Base-by-base conservation (phyloP, 2,797 vertebrate species). In the Acanthurus lineatus region DNA sequence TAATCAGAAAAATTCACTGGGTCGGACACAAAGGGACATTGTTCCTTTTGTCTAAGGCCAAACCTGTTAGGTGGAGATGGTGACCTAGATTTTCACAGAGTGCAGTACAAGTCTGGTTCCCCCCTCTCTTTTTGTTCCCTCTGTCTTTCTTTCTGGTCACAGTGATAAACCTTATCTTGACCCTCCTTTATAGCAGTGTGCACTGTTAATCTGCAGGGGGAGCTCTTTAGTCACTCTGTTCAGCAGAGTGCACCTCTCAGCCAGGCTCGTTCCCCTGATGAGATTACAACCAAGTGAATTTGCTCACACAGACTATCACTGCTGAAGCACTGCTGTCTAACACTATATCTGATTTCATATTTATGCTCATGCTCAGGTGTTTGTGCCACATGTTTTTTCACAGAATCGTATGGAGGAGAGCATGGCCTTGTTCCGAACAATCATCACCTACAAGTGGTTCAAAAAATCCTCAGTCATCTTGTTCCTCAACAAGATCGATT, bases 331-430 rank as follows among this genome's bases (percentile, higher is more conserved):
- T 53, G 81, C 79, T 66, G 62, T 68, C 71, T 42, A 15, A 53
- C 35, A 14, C 20, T 9, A 12, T 16, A 45, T 76, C 57, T 61
- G 42, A 12, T 66, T 70, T 69, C 35, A 78, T 62, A 59, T 75
- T 56, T 45, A 20, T 53, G 17, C 62, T 76, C 45, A 44, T 44
- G 49, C 58, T 65, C 8, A 48, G 15, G 22, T n/a, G 54, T 77
- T 28, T 76, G 25, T 69, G 40, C 68, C 16, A 4, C 79, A 17
- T 60, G 22, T 69, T 70, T 70, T 70, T 69, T 76, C 25, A 49
- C 70, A 95, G 95, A 95, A 95, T 73, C 93, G 94, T 28, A 95
- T 95, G 94, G 93, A 95, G 84, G 94, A 96, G 48, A 96, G 95
- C 88, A 94, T 94, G 90, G 95, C 94, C 57, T 78, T 96, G 89